Conservation (phyloP, 1,140 invertebrate species). For the Babylonia areolata region DNA sequence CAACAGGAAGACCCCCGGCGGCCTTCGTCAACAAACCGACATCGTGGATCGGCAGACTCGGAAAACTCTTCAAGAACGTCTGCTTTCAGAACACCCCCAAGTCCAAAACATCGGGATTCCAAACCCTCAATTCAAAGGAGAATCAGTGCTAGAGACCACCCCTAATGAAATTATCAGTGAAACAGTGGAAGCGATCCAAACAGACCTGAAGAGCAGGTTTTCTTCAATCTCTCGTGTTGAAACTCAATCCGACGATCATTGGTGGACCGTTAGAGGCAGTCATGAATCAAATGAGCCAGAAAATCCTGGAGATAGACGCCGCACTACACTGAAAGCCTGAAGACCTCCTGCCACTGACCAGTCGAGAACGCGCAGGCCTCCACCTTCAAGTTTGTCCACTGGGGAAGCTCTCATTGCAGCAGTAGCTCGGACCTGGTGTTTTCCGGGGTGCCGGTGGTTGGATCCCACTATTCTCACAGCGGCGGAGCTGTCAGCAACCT, state of each 20-base stretch:
- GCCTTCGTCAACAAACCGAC: neutral
- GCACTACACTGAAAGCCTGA: neutral
- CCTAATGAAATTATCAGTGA: no score
- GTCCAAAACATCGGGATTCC: no score
- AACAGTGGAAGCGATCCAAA: neutral
- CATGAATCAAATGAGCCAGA: neutral
- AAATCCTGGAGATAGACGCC: neutral
- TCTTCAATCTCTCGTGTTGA: neutral
- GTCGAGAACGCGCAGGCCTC: neutral
- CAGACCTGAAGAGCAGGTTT: neutral
- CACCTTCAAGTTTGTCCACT: slow-evolving; percentile 24
- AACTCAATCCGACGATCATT: slow-evolving; percentile 2
- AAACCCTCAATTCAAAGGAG: no score
- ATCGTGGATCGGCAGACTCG: neutral
- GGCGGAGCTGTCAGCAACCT: neutral
- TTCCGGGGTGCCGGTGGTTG: neutral
- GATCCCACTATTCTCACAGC: neutral
- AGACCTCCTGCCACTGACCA: neutral
- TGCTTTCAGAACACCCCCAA: no score
- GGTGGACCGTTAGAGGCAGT: neutral
- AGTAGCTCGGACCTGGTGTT: neutral
- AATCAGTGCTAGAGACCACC: no score
- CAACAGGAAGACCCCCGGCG: neutral
- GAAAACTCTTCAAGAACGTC: neutral
- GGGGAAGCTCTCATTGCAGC: slow-evolving; percentile 6